Base-by-base conservation (phyloP, 2,113 vertebrate species). In the Cervus canadensis region DNA sequence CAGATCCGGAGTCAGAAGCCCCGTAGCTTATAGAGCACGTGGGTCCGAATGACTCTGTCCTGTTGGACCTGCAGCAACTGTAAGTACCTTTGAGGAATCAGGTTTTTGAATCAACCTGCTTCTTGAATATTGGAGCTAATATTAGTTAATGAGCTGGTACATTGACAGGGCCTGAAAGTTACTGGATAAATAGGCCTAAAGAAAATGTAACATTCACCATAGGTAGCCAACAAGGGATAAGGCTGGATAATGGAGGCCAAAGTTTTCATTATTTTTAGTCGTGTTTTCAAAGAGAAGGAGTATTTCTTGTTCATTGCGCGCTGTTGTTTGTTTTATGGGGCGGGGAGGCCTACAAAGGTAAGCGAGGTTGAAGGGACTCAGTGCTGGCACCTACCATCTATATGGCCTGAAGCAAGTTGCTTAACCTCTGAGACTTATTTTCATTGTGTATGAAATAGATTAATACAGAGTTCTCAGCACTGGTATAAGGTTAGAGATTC, bases 361-460 rank as follows among this genome's bases (percentile, higher is more conserved):
- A 95, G 16, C 48, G 89, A 95, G 86, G 83, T 36, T 52, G 28
- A 89, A 67, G 45, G 71, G 59, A 15, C 84, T 76, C 2, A 25
- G 5, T 81, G 48, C 82, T 93, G 87, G 89, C 89, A 43, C 78
- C 76, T 30, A 19, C 76, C 78, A 36, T 43, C 78, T 57, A 56
- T 19, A 52, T 21, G 17, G 52, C 96, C 96, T 48, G 16, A 30
- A 67, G 83, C 89, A 89, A 83, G 43, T 93, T 97, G 71, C 97
- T 95, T 96, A 97, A 96, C 92, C 62, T 95, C 71, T 62, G 56
- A 93, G 67, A 48, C 56, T 96, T 56, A 83, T 89, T 96, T 96
- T 96, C 95, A 83, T 95, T 95, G 93, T 79, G 71, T 89, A 16
- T 96, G 62, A 93, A 96, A 89, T 52, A 95, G 76, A 92, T 21